Conservation (phyloP, 2,797 vertebrate genomes). For the Trematomus bernacchii region DNA sequence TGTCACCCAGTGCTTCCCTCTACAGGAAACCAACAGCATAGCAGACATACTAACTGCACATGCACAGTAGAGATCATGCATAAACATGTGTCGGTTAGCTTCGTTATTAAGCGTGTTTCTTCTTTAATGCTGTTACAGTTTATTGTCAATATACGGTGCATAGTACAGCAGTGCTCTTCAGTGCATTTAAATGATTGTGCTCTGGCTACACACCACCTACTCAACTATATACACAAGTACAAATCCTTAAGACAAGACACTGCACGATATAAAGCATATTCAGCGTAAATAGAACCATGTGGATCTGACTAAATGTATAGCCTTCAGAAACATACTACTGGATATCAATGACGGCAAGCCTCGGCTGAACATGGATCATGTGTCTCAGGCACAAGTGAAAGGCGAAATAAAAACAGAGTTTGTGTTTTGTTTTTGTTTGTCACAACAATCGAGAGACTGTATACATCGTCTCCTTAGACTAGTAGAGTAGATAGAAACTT, state of each 20-base stretch:
- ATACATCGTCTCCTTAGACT: conserved; percentile 12
- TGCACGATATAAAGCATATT: conserved; percentile 56
- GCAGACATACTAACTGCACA: background rate
- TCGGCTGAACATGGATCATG: conserved; percentile 55
- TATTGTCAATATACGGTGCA: conserved; percentile 63
- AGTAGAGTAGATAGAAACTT: conserved; percentile 35
- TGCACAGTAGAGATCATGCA: conserved; percentile 12
- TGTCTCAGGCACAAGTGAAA: conserved; percentile 70
- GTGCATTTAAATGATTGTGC: conserved; percentile 74
- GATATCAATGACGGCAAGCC: conserved; percentile 42
- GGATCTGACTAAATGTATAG: conserved; percentile 27
- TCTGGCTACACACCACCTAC: conserved; percentile 55
- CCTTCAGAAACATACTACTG: conserved; percentile 37
- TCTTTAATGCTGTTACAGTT: conserved; percentile 33
- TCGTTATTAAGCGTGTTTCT: background rate
- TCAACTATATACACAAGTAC: conserved; percentile 55
- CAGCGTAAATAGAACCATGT: conserved; percentile 36
- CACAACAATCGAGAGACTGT: conserved; percentile 10
- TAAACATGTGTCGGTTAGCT: conserved; percentile 1
- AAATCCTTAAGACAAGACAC: conserved; percentile 60
- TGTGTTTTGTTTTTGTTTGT: conserved; percentile 48
- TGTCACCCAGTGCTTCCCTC: conserved; percentile 15
- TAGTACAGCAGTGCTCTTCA: conserved; percentile 60
- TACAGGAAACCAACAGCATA: conserved; percentile 16
- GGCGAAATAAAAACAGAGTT: conserved; percentile 47